phyloP scores from a whole-genome alignment of 2,797 vertebrate genomes.

The Pantherophis vulpinus region DNA sequence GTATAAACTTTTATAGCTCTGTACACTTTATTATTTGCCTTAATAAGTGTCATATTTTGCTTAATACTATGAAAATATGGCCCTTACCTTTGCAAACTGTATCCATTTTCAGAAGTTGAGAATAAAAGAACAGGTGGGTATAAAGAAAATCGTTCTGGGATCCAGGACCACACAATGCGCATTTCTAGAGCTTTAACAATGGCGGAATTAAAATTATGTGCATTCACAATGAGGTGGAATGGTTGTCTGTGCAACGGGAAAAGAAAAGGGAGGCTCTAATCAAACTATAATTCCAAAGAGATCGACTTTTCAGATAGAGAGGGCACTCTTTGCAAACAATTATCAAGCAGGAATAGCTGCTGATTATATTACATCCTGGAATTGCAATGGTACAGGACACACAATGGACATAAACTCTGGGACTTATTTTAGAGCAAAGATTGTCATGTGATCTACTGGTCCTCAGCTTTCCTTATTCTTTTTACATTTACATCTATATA shows the following conservation, averaged over 20 bases:
- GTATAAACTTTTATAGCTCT: not conserved
- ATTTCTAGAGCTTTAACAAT: constrained; percentile 81
- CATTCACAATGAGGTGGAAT: constrained; percentile 76
- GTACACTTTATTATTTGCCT: not conserved
- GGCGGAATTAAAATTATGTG: constrained; percentile 76
- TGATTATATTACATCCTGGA: not conserved
- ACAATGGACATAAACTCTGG: not conserved
- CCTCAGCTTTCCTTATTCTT: not conserved
- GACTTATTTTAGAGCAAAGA: not conserved
- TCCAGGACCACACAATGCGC: constrained; percentile 88
- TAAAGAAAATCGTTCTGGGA: constrained; percentile 86
- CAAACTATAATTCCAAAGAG: not conserved
- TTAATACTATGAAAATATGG: fast-evolving
- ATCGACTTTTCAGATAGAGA: not conserved
- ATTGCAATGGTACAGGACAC: not conserved
- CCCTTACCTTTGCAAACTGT: constrained; percentile 79
- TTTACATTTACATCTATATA: not conserved
- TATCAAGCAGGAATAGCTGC: not conserved
- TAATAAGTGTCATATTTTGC: fast-evolving
- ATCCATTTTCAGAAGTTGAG: constrained; percentile 73
- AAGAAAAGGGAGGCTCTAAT: not conserved
- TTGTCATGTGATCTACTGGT: not conserved
- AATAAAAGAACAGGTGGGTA: constrained; percentile 80
- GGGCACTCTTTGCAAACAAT: not conserved
- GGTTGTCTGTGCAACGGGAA: constrained; percentile 65